These are phyloP conservation scores for Philonicus albiceps DNA, from an alignment of 2,888 invertebrate species.

Conservation along the genomic window DNA sequence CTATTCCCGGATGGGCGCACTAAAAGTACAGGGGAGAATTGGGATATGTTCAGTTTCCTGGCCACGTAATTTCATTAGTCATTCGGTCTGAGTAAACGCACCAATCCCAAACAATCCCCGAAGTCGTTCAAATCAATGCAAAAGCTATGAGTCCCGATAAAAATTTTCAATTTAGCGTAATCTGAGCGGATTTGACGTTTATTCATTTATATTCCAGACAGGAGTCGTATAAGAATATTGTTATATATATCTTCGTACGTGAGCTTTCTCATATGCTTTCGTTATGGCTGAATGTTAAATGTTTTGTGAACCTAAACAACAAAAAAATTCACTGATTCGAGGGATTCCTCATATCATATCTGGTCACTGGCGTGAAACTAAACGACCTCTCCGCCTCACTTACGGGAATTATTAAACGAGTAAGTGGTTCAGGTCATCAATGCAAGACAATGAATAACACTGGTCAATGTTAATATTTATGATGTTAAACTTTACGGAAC, in stretches of 20 bases:
- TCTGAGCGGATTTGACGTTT: slow-evolving; percentile 41
- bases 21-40: not conserved
- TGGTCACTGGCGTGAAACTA: slow-evolving; percentile 8
- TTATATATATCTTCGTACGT: slow-evolving; percentile 29
- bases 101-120: slow-evolving; percentile 34
- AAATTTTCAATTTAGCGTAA: slow-evolving; percentile 41
- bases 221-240: slow-evolving; percentile 35
- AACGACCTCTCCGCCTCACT: not conserved
- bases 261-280: not conserved
- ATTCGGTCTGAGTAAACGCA: slow-evolving; percentile 11
- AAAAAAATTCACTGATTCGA: slow-evolving; percentile 3
- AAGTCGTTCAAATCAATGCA: slow-evolving; percentile 40
- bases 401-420: not conserved
- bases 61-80: slow-evolving; percentile 13
- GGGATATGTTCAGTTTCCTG: not conserved
- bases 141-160: slow-evolving; percentile 39
- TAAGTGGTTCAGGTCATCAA: no score
- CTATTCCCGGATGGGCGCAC: not conserved
- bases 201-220: slow-evolving; percentile 39
- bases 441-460: no score
- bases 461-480: no score
- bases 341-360: not conserved
- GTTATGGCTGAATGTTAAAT: slow-evolving; percentile 3
- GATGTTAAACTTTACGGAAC: no score
- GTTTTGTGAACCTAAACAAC: slow-evolving; percentile 23